Percentiles rank a stretch among this genome's conserved stretches.
Evolutionary conservation across 2,888 invertebrate species (phyloP).

Genomic region (Cancer borealis): DNA sequence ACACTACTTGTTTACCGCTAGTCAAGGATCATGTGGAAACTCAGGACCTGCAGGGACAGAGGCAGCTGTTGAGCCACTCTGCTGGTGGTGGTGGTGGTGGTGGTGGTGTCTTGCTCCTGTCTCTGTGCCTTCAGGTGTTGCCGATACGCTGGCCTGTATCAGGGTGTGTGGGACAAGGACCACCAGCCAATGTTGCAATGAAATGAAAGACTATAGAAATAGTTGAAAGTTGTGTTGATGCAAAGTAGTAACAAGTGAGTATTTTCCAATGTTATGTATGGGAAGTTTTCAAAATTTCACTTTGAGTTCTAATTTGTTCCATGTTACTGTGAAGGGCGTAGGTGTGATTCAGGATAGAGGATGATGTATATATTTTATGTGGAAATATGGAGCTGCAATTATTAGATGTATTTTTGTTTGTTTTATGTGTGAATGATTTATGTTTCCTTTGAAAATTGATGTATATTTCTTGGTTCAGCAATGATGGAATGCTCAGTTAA

Average conservation of each 20-base stretch:
- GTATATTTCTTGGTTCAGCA: background rate
- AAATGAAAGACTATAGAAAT: background rate
- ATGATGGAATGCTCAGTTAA: background rate
- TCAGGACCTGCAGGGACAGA: background rate
- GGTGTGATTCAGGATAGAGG: background rate
- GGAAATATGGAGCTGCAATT: background rate
- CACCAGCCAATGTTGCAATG: background rate
- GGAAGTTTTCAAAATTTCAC: too few species aligned
- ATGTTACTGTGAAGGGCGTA: background rate
- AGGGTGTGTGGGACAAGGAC: background rate
- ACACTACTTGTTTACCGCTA: too few species aligned
- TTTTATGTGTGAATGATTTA: background rate
- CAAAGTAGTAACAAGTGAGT: background rate
- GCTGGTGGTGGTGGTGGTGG: background rate
- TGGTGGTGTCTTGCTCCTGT: background rate
- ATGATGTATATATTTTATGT: background rate
- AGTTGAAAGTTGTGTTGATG: background rate
- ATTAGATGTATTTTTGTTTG: background rate
- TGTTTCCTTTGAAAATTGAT: background rate
- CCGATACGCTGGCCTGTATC: background rate
- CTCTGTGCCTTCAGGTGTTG: background rate
- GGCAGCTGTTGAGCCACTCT: background rate
- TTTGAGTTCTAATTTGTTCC: background rate
- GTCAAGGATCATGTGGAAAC: too few species aligned
- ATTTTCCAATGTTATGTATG: background rate